These are phyloP conservation scores for Netelia inedita DNA, from an alignment of 2,888 invertebrate genomes.

Conservation along the genomic window DNA sequence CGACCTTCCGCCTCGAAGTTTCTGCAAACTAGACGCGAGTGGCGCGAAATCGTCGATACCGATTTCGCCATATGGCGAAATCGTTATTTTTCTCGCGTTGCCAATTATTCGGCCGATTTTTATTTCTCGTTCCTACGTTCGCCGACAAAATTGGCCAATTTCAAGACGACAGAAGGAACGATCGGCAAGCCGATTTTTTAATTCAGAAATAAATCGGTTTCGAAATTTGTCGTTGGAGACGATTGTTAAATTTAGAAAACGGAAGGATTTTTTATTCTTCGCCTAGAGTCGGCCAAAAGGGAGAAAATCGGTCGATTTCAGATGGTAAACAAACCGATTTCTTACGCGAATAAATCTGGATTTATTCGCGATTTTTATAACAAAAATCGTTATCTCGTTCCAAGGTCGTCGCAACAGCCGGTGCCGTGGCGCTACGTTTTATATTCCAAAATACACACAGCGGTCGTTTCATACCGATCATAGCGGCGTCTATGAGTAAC, in stretches of 20 bases:
- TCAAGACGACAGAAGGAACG: background rate
- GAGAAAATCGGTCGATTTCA: background rate
- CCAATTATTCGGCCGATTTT: too few relatives aligned
- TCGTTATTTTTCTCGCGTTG: background rate
- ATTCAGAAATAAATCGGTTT: too few relatives aligned
- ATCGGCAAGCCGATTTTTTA: too few relatives aligned
- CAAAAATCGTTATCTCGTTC: slow-evolving; percentile 64
- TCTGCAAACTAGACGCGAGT: slow-evolving; percentile 41
- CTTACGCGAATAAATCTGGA: background rate
- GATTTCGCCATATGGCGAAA: slow-evolving; percentile 3
- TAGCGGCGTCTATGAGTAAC: slow-evolving; percentile 91
- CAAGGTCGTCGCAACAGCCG: slow-evolving; percentile 95
- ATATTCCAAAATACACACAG: slow-evolving; percentile 94
- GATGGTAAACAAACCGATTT: background rate
- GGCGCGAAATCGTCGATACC: slow-evolving; percentile 27
- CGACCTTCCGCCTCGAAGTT: slow-evolving; percentile 61
- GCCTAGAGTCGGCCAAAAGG: background rate
- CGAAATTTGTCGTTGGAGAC: too few relatives aligned
- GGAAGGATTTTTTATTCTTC: too few relatives aligned
- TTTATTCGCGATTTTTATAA: too few relatives aligned
- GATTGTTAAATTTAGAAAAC: background rate
- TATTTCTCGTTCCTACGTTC: background rate
- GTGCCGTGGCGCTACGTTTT: slow-evolving; percentile 94
- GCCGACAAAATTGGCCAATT: background rate
- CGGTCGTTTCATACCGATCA: slow-evolving; percentile 92